Conservation (phyloP, 2,888 invertebrate species). For the Gibbula magus region DNA sequence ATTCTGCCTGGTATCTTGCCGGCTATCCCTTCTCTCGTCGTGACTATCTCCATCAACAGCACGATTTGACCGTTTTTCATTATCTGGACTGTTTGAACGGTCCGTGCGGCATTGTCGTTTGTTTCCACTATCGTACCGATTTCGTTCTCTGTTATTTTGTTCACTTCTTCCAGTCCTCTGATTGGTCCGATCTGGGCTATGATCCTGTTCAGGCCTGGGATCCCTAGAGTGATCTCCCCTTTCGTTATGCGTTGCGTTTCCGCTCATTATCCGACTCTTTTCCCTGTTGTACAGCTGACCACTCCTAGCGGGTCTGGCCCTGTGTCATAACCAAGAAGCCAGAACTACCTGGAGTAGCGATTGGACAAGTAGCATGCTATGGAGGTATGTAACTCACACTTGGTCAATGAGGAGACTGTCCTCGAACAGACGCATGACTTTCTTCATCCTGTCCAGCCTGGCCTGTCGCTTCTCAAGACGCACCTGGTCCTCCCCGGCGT, state of each 20-base stretch:
- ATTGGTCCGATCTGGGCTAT: no score
- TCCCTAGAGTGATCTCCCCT: background rate
- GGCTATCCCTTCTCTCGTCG: background rate
- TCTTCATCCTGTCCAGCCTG: background rate
- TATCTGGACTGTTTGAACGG: no score
- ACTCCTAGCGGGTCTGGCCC: background rate
- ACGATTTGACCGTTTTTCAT: no score
- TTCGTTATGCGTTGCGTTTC: background rate
- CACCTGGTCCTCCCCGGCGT: background rate
- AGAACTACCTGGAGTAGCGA: no score
- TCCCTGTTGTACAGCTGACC: background rate
- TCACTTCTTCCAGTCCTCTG: no score
- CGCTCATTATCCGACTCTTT: constrained; percentile 3
- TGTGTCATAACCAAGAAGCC: no score
- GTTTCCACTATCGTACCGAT: no score
- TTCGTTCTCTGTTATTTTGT: no score
- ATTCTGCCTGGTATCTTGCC: no score
- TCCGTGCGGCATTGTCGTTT: no score
- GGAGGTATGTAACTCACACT: background rate
- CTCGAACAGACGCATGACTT: background rate
- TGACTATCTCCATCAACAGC: background rate
- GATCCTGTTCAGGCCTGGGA: no score
- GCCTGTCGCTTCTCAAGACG: background rate
- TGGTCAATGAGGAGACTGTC: background rate
- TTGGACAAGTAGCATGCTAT: no score